Percentiles rank a stretch among this genome's conserved stretches.
Evolutionary conservation across 2,113 vertebrate species (phyloP).

Genomic region (Psettodes erumei): DNA sequence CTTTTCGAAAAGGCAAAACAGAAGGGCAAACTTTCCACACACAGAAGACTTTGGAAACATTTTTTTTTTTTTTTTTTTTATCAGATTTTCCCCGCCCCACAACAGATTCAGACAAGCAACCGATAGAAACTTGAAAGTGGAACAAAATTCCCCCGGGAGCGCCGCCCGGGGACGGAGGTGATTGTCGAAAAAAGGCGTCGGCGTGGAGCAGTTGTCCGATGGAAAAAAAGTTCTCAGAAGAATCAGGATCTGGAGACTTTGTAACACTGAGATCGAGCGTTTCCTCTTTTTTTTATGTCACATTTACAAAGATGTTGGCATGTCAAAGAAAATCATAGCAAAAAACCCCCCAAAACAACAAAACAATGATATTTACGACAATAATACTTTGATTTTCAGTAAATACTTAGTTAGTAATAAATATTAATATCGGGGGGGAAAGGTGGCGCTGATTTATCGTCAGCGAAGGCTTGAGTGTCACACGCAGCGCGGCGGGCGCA

Average conservation of each 20-base stretch:
- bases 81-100: slow-evolving; percentile 35
- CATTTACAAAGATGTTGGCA: slow-evolving; percentile 35
- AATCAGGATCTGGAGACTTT: not conserved
- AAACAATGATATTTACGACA: slow-evolving; percentile 40
- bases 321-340: slow-evolving; percentile 18
- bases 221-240: slow-evolving; percentile 19
- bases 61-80: too few species aligned
- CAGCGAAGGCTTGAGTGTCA: slow-evolving; percentile 18
- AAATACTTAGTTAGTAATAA: slow-evolving; percentile 62
- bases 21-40: slow-evolving; percentile 14
- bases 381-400: slow-evolving; percentile 35
- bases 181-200: slow-evolving; percentile 2
- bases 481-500: slow-evolving; percentile 17
- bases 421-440: slow-evolving; percentile 38
- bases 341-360: too few species aligned
- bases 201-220: not conserved
- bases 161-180: slow-evolving; percentile 7
- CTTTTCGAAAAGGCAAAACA: too few species aligned
- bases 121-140: slow-evolving; percentile 3
- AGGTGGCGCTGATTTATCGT: slow-evolving; percentile 21
- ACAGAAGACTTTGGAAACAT: slow-evolving; percentile 22
- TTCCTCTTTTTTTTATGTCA: slow-evolving; percentile 11
- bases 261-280: slow-evolving; percentile 1
- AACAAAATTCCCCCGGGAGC: too few species aligned
- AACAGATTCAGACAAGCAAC: slow-evolving; percentile 28